Percentiles rank a stretch among this genome's conserved stretches.
phyloP scores from a whole-genome alignment of 35 echinoderm and acorn worm species.

The Hemicentrotus pulcherrimus region DNA sequence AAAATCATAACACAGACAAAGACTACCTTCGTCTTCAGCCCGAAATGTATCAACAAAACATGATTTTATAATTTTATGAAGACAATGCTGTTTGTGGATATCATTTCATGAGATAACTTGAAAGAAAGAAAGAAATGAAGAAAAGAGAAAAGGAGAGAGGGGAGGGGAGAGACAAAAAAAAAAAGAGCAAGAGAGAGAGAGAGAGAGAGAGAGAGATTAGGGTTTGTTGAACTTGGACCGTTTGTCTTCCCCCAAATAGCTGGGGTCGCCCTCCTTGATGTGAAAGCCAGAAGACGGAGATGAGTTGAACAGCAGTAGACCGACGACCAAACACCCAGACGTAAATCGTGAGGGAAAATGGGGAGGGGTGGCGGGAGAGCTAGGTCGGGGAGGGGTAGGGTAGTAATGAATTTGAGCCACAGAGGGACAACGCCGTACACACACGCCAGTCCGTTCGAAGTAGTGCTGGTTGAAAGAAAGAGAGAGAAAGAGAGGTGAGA shows the following conservation, averaged over 20 bases:
- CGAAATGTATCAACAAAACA: neutral
- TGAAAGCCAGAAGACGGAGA: neutral
- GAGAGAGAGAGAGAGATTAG: conserved; percentile 7
- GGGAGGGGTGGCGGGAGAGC: neutral
- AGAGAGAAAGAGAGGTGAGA: neutral
- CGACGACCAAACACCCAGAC: neutral
- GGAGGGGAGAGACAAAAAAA: neutral
- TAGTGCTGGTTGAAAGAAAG: neutral
- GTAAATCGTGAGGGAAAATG: neutral
- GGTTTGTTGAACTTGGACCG: conserved; percentile 16
- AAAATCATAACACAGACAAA: too few relatives aligned
- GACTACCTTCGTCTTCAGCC: neutral
- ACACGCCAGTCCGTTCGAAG: too few relatives aligned
- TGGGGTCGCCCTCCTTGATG: neutral
- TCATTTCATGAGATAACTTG: too few relatives aligned
- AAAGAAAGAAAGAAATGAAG: too few relatives aligned
- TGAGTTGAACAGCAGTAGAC: neutral
- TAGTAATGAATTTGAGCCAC: neutral
- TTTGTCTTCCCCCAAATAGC: neutral
- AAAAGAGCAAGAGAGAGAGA: neutral
- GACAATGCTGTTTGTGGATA: neutral
- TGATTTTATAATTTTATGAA: neutral
- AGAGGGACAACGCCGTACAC: neutral
- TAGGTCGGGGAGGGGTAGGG: neutral
- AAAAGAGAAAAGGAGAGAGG: neutral